phyloP scores from a whole-genome alignment of 2,113 vertebrate species.

The Oreochromis aureus region DNA sequence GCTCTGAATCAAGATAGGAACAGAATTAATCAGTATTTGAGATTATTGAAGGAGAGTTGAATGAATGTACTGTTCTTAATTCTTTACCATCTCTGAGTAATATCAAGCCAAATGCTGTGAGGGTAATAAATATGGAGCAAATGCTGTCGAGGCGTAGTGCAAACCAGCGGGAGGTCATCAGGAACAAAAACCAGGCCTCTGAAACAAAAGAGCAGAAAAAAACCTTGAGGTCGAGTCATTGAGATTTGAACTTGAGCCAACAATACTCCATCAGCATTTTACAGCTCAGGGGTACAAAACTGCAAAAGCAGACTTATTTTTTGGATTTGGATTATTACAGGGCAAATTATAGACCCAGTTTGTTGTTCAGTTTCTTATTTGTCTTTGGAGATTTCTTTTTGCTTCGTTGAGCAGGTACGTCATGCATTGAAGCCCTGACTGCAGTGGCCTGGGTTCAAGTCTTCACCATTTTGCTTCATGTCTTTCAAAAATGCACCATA shows the following conservation, averaged over 20 bases:
- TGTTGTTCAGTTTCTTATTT: background rate
- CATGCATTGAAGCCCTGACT: background rate
- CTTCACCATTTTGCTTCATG: background rate
- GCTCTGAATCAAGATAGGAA: background rate
- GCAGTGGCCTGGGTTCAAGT: background rate
- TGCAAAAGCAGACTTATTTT: background rate
- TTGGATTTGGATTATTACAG: background rate
- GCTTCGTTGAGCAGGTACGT: background rate
- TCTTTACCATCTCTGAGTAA: conserved; percentile 79
- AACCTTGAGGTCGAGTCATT: background rate
- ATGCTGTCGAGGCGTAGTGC: conserved; percentile 89
- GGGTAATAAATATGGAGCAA: conserved; percentile 83
- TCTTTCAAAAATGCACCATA: background rate
- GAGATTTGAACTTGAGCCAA: background rate
- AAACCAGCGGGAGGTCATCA: conserved; percentile 93
- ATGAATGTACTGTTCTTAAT: background rate
- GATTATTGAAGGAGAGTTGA: background rate
- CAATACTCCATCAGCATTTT: background rate
- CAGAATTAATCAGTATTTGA: background rate
- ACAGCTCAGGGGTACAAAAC: background rate
- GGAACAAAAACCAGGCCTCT: conserved; percentile 94
- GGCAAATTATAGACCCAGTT: background rate
- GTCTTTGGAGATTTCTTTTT: background rate
- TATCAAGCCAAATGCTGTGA: conserved; percentile 82
- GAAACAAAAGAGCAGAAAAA: background rate